Conservation (phyloP, 2,797 vertebrate genomes). For the Aplochiton taeniatus region DNA sequence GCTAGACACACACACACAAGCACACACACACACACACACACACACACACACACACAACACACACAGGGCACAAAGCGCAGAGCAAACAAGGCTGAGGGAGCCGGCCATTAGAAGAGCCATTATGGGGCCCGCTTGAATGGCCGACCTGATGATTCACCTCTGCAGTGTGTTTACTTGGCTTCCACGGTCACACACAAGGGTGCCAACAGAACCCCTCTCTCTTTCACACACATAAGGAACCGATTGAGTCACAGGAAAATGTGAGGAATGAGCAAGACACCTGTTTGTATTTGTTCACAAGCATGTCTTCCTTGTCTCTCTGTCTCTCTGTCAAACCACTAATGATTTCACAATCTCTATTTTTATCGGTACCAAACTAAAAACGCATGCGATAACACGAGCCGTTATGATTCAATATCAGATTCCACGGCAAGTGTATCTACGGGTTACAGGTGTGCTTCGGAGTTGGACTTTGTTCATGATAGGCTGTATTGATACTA, state of each 20-base stretch:
- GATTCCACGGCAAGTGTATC: too few species aligned
- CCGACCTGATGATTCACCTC: constrained; percentile 39
- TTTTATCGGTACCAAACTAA: not conserved
- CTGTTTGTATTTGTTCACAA: not conserved
- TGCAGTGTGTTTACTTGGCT: constrained; percentile 56
- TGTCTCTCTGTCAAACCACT: not conserved
- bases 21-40: constrained; percentile 14
- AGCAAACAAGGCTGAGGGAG: constrained; percentile 67
- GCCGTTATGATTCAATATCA: not conserved
- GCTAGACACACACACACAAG: constrained; percentile 51
- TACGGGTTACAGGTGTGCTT: too few species aligned
- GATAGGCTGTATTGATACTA: too few species aligned
- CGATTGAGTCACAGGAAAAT: constrained; percentile 39
- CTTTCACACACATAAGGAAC: constrained; percentile 44
- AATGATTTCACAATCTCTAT: not conserved
- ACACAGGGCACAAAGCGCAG: constrained; percentile 52
- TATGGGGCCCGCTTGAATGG: constrained; percentile 57
- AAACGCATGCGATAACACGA: not conserved
- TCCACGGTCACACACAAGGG: constrained; percentile 25
- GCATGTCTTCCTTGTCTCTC: not conserved
- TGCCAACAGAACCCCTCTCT: constrained; percentile 11
- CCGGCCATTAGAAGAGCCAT: constrained; percentile 39
- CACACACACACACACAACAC: constrained; percentile 1
- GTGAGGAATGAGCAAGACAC: constrained; percentile 32
- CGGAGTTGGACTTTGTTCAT: too few species aligned